These are phyloP conservation scores for Sylvilagus floridanus DNA, from an alignment of 2,797 vertebrate genomes.

Conservation along the genomic window DNA sequence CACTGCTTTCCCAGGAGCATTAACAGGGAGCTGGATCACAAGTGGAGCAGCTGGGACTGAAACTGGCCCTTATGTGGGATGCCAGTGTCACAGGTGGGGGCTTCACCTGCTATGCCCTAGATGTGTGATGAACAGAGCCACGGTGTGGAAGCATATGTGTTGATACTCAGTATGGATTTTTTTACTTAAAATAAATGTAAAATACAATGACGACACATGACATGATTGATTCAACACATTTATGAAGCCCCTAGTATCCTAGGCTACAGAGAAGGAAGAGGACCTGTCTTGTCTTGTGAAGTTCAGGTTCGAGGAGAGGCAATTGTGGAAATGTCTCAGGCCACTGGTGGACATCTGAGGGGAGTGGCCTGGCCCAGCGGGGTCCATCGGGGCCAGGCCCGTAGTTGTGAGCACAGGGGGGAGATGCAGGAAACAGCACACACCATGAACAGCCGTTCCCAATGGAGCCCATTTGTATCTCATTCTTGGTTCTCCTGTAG, in stretches of 20 bases:
- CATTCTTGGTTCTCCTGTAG: not conserved
- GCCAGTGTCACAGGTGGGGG: too few relatives aligned
- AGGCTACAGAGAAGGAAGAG: not conserved
- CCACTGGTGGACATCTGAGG: rapidly evolving
- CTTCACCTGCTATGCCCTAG: too few relatives aligned
- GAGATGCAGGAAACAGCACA: not conserved
- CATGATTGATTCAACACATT: not conserved
- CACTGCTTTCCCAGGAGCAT: too few relatives aligned
- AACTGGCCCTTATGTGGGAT: too few relatives aligned
- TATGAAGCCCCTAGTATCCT: not conserved
- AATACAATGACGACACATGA: not conserved
- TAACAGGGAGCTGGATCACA: too few relatives aligned
- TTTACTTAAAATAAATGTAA: slow-evolving; percentile 5
- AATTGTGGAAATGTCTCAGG: rapidly evolving
- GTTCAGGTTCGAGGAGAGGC: not conserved
- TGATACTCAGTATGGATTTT: not conserved
- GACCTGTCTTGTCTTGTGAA: not conserved
- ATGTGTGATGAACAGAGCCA: not conserved
- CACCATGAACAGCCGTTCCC: too few relatives aligned
- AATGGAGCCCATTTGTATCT: not conserved
- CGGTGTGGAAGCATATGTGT: not conserved
- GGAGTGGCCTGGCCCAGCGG: not conserved
- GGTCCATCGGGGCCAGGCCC: too few relatives aligned
- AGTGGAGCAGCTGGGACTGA: too few relatives aligned
- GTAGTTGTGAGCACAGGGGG: too few relatives aligned